Conservation (phyloP, 2,888 invertebrate species). For the Pterobdella sp. region DNA sequence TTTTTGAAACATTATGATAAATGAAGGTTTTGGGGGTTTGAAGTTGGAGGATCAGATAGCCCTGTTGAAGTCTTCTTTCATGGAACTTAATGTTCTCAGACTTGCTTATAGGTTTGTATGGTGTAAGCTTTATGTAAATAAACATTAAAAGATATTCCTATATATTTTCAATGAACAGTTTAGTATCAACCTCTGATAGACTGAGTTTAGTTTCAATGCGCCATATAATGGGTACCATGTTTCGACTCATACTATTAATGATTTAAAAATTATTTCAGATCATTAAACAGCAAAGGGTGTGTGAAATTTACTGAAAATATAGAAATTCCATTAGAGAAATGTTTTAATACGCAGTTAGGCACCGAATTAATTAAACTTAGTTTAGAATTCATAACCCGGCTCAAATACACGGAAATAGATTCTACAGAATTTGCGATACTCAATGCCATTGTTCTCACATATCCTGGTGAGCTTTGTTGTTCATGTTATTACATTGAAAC, state of each 20-base stretch:
- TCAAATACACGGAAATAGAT: slow-evolving; percentile 45
- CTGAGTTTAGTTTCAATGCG: background rate
- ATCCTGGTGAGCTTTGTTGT: slow-evolving; percentile 44
- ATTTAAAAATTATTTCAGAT: no score
- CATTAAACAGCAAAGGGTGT: slow-evolving; percentile 43
- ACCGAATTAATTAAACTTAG: slow-evolving; percentile 47
- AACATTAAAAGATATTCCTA: background rate
- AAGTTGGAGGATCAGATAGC: slow-evolving; percentile 49
- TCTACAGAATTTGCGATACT: slow-evolving; percentile 48
- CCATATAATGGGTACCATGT: background rate
- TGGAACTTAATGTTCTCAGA: slow-evolving; percentile 50
- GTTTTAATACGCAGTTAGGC: slow-evolving; percentile 47
- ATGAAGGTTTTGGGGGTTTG: slow-evolving; percentile 46
- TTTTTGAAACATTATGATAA: no score
- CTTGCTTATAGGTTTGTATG: slow-evolving; percentile 46
- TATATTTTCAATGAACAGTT: background rate
- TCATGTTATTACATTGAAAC: background rate
- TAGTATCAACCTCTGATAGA: no score
- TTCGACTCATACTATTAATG: no score
- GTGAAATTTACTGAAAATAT: slow-evolving; percentile 48
- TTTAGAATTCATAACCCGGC: slow-evolving; percentile 45
- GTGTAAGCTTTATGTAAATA: background rate
- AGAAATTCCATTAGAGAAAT: slow-evolving; percentile 42
- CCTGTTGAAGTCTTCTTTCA: slow-evolving; percentile 48
- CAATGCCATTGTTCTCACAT: slow-evolving; percentile 49